A percentile compares a stretch with the other conserved stretches of the same genome.
Conservation (phyloP, 1,140 invertebrate genomes). For the Cyphomyrmex costatus region DNA sequence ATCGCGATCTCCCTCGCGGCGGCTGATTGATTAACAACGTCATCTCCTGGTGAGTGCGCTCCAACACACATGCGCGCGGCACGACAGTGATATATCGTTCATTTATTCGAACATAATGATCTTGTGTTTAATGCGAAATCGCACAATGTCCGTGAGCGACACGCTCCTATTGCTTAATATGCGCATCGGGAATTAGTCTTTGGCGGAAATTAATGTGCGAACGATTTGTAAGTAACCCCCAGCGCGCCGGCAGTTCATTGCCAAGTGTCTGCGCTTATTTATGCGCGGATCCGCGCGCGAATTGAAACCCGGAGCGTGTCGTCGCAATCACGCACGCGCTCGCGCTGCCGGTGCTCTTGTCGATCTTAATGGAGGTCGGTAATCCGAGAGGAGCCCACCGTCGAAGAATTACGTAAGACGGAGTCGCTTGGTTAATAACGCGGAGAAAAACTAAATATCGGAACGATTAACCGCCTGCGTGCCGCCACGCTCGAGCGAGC, state of each 20-base stretch:
- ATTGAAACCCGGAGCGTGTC: slow-evolving; percentile 30
- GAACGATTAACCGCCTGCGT: slow-evolving; percentile 48
- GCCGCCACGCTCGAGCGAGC: slow-evolving; percentile 56
- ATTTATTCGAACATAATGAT: slow-evolving; percentile 63
- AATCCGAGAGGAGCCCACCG: slow-evolving; percentile 14
- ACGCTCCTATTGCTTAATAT: slow-evolving; percentile 50
- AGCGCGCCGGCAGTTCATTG: slow-evolving; percentile 11
- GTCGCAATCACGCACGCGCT: not conserved
- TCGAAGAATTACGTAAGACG: slow-evolving; percentile 36
- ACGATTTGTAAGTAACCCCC: slow-evolving; percentile 49
- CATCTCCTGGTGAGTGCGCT: slow-evolving; percentile 41
- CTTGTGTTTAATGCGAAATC: slow-evolving; percentile 60
- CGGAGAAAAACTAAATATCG: slow-evolving; percentile 51
- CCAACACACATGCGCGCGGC: slow-evolving; percentile 14
- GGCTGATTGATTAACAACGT: slow-evolving; percentile 69
- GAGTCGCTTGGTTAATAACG: slow-evolving; percentile 45
- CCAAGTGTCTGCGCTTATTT: slow-evolving; percentile 45
- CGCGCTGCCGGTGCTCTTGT: not conserved
- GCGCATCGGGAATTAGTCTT: slow-evolving; percentile 55
- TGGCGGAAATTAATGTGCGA: slow-evolving; percentile 49
- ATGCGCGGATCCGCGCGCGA: slow-evolving; percentile 13
- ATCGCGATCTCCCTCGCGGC: slow-evolving; percentile 59
- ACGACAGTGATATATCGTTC: slow-evolving; percentile 60
- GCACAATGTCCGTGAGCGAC: slow-evolving; percentile 57
- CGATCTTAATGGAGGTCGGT: slow-evolving; percentile 1